These are phyloP conservation scores for Apodemia zela DNA, from an alignment of 2,888 invertebrate species.

Conservation along the genomic window DNA sequence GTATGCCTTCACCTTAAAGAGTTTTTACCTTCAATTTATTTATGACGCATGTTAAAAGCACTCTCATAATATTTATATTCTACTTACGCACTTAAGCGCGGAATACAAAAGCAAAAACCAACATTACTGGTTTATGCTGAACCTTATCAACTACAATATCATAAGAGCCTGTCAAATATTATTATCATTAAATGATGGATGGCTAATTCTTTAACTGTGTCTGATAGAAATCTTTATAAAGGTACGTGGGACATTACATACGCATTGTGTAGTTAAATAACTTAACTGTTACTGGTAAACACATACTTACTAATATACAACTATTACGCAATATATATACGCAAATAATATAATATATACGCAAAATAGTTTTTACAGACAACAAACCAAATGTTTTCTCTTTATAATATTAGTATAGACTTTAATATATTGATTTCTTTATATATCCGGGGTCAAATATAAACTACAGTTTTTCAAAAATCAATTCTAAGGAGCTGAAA, in stretches of 20 bases:
- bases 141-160: slow-evolving; percentile 58
- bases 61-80: slow-evolving; percentile 1
- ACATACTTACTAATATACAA: too few species aligned
- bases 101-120: slow-evolving; percentile 1
- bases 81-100: neutral
- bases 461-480: too few species aligned
- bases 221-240: slow-evolving; percentile 61
- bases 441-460: too few species aligned
- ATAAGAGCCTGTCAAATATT: slow-evolving; percentile 68
- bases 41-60: neutral
- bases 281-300: too few species aligned
- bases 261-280: slow-evolving; percentile 37
- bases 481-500: too few species aligned
- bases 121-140: slow-evolving; percentile 21
- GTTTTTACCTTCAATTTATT: neutral
- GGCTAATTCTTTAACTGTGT: slow-evolving; percentile 60
- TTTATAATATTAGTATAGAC: too few species aligned
- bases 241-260: slow-evolving; percentile 70
- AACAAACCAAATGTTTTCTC: too few species aligned
- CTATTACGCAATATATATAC: too few species aligned
- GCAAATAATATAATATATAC: too few species aligned
- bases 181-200: slow-evolving; percentile 75
- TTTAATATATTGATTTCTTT: too few species aligned
- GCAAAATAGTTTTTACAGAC: too few species aligned
- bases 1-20: neutral